Evolutionary conservation across 2,888 invertebrate species (phyloP).

Genomic region (Ferrisia virgata): DNA sequence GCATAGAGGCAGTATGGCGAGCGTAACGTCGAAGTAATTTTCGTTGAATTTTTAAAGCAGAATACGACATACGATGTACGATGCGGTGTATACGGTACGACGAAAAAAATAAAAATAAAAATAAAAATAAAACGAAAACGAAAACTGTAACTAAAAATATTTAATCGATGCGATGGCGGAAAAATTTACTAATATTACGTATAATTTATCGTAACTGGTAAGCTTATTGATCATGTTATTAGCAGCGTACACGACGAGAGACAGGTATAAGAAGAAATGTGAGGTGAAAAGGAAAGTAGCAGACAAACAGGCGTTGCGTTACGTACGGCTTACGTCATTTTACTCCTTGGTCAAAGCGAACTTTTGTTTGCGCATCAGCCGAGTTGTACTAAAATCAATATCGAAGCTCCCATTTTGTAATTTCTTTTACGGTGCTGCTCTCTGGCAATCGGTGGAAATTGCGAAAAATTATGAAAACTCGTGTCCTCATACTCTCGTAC

Average conservation of each 20-base stretch:
- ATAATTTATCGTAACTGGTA: no score
- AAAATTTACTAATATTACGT: no score
- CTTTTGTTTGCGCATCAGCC: neutral
- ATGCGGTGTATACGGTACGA: no score
- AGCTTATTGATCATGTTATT: neutral
- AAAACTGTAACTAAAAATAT: no score
- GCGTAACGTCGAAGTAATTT: no score
- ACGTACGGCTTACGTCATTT: neutral
- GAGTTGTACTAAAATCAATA: conserved; percentile 6
- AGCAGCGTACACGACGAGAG: neutral
- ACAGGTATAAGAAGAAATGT: neutral
- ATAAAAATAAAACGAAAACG: no score
- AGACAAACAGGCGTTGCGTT: neutral
- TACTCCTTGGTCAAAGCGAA: neutral
- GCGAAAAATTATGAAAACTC: conserved; percentile 31
- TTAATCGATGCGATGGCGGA: no score
- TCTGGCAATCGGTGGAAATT: conserved; percentile 1
- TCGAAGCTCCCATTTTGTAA: neutral
- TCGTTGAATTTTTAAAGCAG: no score
- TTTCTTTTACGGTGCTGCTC: conserved; percentile 28
- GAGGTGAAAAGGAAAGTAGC: neutral
- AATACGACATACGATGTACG: no score
- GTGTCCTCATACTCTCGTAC: neutral
- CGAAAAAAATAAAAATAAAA: no score
- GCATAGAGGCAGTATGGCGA: no score